These are phyloP conservation scores for Chelmon rostratus DNA, from an alignment of 2,797 vertebrate species.

Conservation along the genomic window DNA sequence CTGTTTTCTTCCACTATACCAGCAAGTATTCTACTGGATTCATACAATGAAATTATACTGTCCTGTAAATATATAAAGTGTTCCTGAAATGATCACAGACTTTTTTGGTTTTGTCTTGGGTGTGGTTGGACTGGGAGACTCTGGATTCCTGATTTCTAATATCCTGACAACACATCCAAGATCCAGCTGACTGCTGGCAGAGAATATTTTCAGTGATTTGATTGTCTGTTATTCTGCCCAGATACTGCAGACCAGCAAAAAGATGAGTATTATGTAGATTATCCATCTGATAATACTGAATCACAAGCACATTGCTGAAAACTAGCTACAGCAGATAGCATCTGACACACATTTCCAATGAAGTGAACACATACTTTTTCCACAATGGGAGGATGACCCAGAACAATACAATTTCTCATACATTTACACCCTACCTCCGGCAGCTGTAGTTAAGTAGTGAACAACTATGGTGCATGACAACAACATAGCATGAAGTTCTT, in stretches of 20 bases:
- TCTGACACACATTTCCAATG: background rate
- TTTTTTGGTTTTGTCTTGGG: background rate
- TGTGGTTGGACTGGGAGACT: background rate
- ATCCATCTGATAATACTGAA: background rate
- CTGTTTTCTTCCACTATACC: background rate
- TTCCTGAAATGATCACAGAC: background rate
- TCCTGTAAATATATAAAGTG: background rate
- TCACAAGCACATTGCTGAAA: background rate
- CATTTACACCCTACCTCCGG: background rate
- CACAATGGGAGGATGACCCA: background rate
- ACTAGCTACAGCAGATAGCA: background rate
- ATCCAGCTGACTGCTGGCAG: background rate
- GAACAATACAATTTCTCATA: background rate
- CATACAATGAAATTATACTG: background rate
- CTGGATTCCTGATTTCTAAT: background rate
- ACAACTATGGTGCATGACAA: slow-evolving; percentile 25
- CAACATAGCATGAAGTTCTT: background rate
- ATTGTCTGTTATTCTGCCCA: background rate
- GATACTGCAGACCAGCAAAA: background rate
- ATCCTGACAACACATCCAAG: background rate
- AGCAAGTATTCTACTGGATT: background rate
- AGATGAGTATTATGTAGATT: background rate
- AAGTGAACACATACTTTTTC: background rate
- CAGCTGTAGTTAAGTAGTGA: background rate
- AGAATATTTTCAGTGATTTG: background rate